Conservation (phyloP, 2,888 invertebrate genomes). For the Mamestra brassicae region DNA sequence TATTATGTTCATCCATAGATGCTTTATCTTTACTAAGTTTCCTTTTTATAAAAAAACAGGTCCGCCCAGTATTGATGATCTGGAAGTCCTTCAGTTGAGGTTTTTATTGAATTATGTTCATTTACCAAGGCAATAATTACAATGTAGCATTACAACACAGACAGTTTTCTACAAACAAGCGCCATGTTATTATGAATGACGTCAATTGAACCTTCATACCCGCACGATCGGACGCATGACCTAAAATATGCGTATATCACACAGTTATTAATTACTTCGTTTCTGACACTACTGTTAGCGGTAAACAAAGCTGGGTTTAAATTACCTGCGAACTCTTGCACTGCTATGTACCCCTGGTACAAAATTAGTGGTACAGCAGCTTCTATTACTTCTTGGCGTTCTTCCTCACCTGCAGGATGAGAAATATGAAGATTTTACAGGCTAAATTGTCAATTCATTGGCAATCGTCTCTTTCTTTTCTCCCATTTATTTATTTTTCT, state of each 20-base stretch:
- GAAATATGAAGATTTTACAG: background rate
- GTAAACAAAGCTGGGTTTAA: slow-evolving; percentile 28
- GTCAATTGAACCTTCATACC: slow-evolving; percentile 57
- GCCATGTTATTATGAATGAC: slow-evolving; percentile 73
- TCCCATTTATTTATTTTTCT: background rate
- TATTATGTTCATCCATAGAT: background rate
- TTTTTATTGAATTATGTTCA: slow-evolving; percentile 1
- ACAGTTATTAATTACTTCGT: slow-evolving; percentile 48
- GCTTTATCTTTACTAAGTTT: background rate
- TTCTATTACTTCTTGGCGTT: too few relatives aligned
- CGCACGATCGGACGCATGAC: slow-evolving; percentile 53
- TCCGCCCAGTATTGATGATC: background rate
- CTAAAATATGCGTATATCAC: slow-evolving; percentile 49
- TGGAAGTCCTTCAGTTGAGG: background rate
- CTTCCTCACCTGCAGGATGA: background rate
- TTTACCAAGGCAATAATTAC: slow-evolving; percentile 39
- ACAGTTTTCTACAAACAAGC: slow-evolving; percentile 64
- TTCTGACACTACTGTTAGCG: slow-evolving; percentile 57
- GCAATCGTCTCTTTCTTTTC: background rate
- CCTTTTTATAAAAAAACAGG: background rate
- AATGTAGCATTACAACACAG: slow-evolving; percentile 60
- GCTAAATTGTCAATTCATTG: background rate
- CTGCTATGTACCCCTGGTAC: slow-evolving; percentile 30
- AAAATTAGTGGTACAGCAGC: background rate
- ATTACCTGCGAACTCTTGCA: slow-evolving; percentile 14